Evolutionary conservation across 2,888 invertebrate genomes (phyloP), one percentile per base, ranked within the genome.

Genomic region (Amphipyra berbera): DNA sequence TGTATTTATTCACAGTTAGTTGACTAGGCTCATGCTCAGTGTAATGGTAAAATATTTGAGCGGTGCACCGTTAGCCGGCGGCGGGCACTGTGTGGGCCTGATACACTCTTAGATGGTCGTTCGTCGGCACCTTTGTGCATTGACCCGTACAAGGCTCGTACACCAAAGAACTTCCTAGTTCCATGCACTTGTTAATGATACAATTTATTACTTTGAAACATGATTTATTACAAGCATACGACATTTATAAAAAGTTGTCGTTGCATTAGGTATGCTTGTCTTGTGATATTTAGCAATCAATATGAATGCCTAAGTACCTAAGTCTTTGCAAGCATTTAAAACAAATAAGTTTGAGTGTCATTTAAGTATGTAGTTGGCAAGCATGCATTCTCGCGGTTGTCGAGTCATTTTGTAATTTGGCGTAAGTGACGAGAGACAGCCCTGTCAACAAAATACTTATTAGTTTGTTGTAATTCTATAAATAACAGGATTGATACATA

Each of bases 71-170:
- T 91, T 93, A 91, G 75, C 61, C 76, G 75, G 80, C 79, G 69
- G 71, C 61, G 70, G 74, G 79, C 49, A 64, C 78, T 77, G 77
- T 78, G 77, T 76, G 76, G 75, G 76, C 66, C 74, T 76, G 81
- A 81, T 82, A 82, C 68, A 71, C 82, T 85, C 83, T 83, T 78
- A 80, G 83, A 78, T 81, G 86, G 83, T 76, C 78, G 76, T 70
- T 73, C 79, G 86, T 88, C 92, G 93, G 92, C 86, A 83, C 84
- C 90, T 92, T 92, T 94, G 92, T 89, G 89, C 88, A 90, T 92
- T 92, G 92, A 92, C 92, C 93, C 91, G 83, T 90, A 91, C 88
- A 90, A 85, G 91, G 92, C 79, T 77, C 69, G 82, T 82, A 86
- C 85, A 87, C 85, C 82, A 84, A 82, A 83, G 76, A 86, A 85